These are phyloP conservation scores for Paedocypris sp. DNA, from an alignment of 2,113 vertebrate species.

Conservation along the genomic window DNA sequence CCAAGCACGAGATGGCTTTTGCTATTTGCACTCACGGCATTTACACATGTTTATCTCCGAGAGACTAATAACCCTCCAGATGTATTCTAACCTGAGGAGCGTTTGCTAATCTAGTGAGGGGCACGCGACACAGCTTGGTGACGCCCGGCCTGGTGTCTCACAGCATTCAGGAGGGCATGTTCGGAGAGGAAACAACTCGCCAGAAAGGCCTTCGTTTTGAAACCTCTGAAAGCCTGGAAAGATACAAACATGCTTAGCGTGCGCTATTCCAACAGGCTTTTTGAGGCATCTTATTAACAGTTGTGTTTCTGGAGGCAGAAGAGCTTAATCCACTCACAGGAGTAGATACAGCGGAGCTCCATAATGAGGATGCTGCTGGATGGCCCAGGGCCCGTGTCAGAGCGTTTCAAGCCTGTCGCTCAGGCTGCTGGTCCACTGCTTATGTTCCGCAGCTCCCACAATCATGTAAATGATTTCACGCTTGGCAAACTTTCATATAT, in stretches of 20 bases:
- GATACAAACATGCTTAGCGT: constrained; percentile 36
- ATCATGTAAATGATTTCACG: not conserved
- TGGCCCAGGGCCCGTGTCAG: too few relatives aligned
- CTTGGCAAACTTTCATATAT: not conserved
- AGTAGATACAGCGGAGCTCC: not conserved
- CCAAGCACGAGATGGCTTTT: constrained; percentile 8
- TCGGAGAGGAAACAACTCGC: not conserved
- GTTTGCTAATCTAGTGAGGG: constrained; percentile 21
- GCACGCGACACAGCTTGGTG: constrained; percentile 5
- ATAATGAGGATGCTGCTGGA: too few relatives aligned
- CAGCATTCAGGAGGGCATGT: constrained; percentile 19
- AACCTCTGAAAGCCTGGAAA: constrained; percentile 14
- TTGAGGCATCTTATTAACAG: constrained; percentile 22
- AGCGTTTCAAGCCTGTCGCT: not conserved
- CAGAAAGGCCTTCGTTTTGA: constrained; percentile 6
- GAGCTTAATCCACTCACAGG: too few relatives aligned
- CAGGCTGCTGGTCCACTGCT: not conserved
- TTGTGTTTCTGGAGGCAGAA: not conserved
- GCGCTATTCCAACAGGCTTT: constrained; percentile 21
- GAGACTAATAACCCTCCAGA: constrained; percentile 24
- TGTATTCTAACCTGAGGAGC: constrained; percentile 17
- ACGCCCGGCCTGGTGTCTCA: not conserved
- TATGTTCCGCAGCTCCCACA: not conserved
- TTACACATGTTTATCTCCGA: constrained; percentile 28
- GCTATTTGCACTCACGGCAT: constrained; percentile 13